Evolutionary conservation across 2,888 invertebrate genomes (phyloP), one percentile per base, ranked within the genome.

Genomic region (Apoda limacodes): DNA sequence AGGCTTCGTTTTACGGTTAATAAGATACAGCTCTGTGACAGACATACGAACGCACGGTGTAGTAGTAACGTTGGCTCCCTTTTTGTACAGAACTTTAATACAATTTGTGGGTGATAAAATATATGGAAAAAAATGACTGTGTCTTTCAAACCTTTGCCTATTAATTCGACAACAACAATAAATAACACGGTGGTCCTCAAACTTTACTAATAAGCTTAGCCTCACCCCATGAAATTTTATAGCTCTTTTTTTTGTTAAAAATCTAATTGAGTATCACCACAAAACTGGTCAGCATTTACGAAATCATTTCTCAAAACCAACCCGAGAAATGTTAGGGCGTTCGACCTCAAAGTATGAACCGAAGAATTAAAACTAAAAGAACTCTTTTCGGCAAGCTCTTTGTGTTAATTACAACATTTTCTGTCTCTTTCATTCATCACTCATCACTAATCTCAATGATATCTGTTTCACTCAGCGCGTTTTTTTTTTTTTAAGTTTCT

Each of bases 301-400:
- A 39, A 52, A 53, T 46, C 46, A 58, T 60, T 65, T 65, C 69
- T 67, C 60, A 60, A 54, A 51, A 46, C 45, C 41, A 45, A 50
- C 45, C 50, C 55, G 52, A 50, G 50, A 53, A 59, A 55, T 51
- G 48, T 50, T 46, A 43, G 37, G 48, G 50, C 52, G 50, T 56
- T 59, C 65, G 66, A 67, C 68, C 67, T n/a, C n/a, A n/a, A n/a
- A n/a, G 67, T 69, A 69, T 67, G 68, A 56, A 49, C 55, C 46
- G 47, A 50, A 48, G 54, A 58, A 57, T 60, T 55, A 50, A 52
- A 51, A 55, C 51, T 48, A 51, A 62, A 62, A 61, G 58, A 53
- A 49, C 43, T 52, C 64, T 65, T 75, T 75, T 76, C 76, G 76
- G 76, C 74, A 56, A 67, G 59, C 57, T 58, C 66, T 70, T 75